Conservation (phyloP, 2,888 invertebrate species). For the Lithophane socia region DNA sequence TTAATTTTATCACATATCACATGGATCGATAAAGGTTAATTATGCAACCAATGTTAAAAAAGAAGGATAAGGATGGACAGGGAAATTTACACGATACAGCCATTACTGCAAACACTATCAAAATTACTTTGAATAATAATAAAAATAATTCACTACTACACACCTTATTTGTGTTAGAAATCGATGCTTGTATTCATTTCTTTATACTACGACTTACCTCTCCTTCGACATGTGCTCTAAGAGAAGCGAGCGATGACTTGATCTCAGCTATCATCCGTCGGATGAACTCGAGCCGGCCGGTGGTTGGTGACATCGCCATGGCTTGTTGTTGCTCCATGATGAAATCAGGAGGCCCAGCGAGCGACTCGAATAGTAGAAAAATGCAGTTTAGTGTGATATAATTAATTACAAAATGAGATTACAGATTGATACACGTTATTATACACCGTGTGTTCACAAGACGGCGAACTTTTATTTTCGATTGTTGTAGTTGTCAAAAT, state of each 20-base stretch:
- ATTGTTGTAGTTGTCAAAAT: background rate
- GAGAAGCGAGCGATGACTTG: slow-evolving; percentile 67
- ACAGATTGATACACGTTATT: background rate
- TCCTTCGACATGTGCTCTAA: slow-evolving; percentile 67
- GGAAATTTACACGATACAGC: slow-evolving; percentile 46
- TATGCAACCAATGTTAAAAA: slow-evolving; percentile 27
- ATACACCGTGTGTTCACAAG: background rate
- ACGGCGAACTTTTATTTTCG: too few species aligned
- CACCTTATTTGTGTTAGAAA: slow-evolving; percentile 13
- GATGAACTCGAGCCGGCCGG: slow-evolving; percentile 79
- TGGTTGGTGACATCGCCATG: slow-evolving; percentile 76
- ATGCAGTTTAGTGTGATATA: slow-evolving; percentile 21
- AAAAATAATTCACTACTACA: slow-evolving; percentile 37
- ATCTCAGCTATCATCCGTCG: slow-evolving; percentile 79
- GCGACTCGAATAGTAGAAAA: slow-evolving; percentile 57
- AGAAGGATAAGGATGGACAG: slow-evolving; percentile 29
- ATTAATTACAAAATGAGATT: background rate
- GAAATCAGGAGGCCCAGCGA: slow-evolving; percentile 67
- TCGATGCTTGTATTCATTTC: slow-evolving; percentile 17
- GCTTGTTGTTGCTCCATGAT: slow-evolving; percentile 70
- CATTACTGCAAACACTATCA: slow-evolving; percentile 52
- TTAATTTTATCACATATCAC: slow-evolving; percentile 29
- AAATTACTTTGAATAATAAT: slow-evolving; percentile 37
- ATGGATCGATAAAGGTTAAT: slow-evolving; percentile 23
- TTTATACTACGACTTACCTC: slow-evolving; percentile 62